Percentiles rank a stretch among this genome's conserved stretches.
phyloP scores from a whole-genome alignment of 2,888 invertebrate species.

The Biston betularia region DNA sequence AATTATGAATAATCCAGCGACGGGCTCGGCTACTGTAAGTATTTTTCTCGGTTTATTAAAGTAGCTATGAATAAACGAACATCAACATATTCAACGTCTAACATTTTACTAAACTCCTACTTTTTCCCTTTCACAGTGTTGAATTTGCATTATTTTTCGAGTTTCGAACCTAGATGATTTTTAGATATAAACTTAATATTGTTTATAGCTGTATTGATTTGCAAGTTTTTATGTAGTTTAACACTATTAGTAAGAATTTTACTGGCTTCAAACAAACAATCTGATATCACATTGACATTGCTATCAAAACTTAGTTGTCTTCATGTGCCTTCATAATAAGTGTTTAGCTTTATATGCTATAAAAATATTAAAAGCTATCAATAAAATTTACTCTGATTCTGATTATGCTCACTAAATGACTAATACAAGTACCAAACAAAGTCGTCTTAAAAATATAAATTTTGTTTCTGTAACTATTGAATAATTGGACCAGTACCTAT shows the following conservation, averaged over 20 bases:
- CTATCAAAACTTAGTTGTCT: background rate
- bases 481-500: no score
- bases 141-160: background rate
- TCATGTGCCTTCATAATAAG: background rate
- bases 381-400: no score
- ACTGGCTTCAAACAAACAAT: background rate
- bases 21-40: conserved; percentile 83
- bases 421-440: no score
- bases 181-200: background rate
- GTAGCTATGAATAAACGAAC: background rate
- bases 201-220: conserved; percentile 18
- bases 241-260: background rate
- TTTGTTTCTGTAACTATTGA: no score
- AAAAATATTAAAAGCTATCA: no score
- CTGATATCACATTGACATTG: conserved; percentile 5
- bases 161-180: no score
- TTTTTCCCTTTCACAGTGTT: conserved; percentile 2
- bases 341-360: background rate
- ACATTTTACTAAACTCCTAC: background rate
- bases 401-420: no score
- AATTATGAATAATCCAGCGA: conserved; percentile 65
- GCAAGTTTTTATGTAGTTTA: conserved; percentile 15
- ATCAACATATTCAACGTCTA: no score
- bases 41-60: background rate
- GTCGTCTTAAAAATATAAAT: no score